A percentile compares a stretch with the other conserved stretches of the same genome.
These are phyloP conservation scores for Cyclargus thomasi DNA, from an alignment of 1,140 invertebrate genomes.

Conservation along the genomic window DNA sequence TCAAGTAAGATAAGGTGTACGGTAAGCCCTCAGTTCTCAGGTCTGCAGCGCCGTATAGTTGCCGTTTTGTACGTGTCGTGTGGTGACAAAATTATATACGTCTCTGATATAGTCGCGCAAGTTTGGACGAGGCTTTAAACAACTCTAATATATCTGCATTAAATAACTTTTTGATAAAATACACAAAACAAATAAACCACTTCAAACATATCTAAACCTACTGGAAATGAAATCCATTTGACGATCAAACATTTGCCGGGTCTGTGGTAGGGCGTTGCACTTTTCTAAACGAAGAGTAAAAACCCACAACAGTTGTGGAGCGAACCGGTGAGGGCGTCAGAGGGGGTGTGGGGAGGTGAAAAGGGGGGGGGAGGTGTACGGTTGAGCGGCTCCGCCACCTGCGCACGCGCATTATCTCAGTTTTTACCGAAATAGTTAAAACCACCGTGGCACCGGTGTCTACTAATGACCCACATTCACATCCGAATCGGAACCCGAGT, in stretches of 20 bases:
- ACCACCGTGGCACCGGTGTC: not conserved
- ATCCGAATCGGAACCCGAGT: too few species aligned
- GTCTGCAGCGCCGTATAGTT: too few species aligned
- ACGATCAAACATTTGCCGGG: conserved; percentile 30
- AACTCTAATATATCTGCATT: too few species aligned
- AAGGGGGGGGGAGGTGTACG: conserved; percentile 50
- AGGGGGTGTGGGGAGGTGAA: too few species aligned
- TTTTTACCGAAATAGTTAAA: conserved; percentile 15
- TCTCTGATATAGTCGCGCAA: too few species aligned
- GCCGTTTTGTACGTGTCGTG: too few species aligned
- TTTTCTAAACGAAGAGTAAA: conserved; percentile 48
- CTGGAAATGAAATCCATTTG: conserved; percentile 25
- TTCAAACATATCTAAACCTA: conserved; percentile 21
- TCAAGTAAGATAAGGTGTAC: too few species aligned
- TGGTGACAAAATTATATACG: too few species aligned
- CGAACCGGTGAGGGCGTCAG: conserved; percentile 28
- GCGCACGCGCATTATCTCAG: conserved; percentile 30
- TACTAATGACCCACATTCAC: conserved; percentile 6
- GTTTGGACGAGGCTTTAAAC: too few species aligned
- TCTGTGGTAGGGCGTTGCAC: conserved; percentile 47
- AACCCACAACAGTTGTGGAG: conserved; percentile 61
- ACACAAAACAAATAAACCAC: not conserved
- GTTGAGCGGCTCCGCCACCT: conserved; percentile 64
- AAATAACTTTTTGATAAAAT: not conserved
- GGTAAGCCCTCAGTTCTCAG: too few species aligned